Conservation (phyloP, 1,140 invertebrate species). For the Bombus sylvicola region DNA sequence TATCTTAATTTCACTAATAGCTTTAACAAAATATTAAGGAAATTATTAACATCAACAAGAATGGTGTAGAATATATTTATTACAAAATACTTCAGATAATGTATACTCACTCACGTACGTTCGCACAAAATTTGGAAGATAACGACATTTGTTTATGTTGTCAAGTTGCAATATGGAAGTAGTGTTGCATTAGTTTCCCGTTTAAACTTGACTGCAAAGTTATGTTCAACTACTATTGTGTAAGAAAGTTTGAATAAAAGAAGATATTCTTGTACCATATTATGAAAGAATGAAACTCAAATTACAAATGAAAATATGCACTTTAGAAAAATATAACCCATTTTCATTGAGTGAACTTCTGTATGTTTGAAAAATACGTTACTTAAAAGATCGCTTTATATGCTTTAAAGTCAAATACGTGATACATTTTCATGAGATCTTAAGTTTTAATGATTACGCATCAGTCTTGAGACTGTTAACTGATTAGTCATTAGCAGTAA, state of each 20-base stretch:
- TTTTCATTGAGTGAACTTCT: background rate
- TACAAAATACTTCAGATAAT: slow-evolving; percentile 77
- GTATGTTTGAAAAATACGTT: slow-evolving; percentile 18
- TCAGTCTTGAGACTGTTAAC: slow-evolving; percentile 44
- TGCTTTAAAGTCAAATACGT: slow-evolving; percentile 19
- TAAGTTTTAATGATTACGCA: slow-evolving; percentile 33
- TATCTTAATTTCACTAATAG: background rate
- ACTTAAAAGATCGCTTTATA: slow-evolving; percentile 13
- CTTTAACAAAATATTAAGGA: slow-evolving; percentile 27
- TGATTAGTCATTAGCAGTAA: slow-evolving; percentile 47
- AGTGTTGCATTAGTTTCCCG: background rate
- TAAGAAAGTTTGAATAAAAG: background rate
- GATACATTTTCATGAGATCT: slow-evolving; percentile 43
- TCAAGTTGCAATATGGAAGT: slow-evolving; percentile 35
- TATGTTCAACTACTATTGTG: background rate
- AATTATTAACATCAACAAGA: slow-evolving; percentile 39
- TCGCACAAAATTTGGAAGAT: slow-evolving; percentile 52
- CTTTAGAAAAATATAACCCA: slow-evolving; percentile 40
- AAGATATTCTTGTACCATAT: background rate
- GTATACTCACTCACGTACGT: slow-evolving; percentile 34
- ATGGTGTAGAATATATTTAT: slow-evolving; percentile 76
- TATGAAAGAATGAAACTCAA: background rate
- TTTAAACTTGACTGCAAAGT: slow-evolving; percentile 14
- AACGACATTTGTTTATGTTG: slow-evolving; percentile 26
- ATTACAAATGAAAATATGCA: slow-evolving; percentile 12